Conservation (phyloP, 2,113 vertebrate genomes). For the Syrmaticus mikado region DNA sequence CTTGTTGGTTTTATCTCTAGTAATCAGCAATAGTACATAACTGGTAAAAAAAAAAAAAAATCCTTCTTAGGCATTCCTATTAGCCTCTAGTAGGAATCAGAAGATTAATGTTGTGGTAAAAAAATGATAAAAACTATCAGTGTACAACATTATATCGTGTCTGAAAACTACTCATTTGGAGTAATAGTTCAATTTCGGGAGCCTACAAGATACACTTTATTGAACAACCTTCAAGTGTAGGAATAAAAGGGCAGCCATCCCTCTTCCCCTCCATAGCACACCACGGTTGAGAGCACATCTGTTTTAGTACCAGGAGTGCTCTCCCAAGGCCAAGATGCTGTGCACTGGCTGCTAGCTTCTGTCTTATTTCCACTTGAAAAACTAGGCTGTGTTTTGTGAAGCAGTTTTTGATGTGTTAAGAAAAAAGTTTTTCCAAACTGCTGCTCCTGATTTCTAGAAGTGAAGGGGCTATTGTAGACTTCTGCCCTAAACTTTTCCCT, state of each 20-base stretch:
- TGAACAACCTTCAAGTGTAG: too few relatives aligned
- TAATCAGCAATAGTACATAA: conserved; percentile 63
- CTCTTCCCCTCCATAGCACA: background rate
- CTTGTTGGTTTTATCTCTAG: conserved; percentile 52
- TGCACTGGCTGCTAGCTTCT: background rate
- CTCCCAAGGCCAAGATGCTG: background rate
- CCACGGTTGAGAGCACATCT: background rate
- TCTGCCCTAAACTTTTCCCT: background rate
- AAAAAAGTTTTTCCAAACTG: conserved; percentile 3
- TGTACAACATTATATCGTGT: too few relatives aligned
- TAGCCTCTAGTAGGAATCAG: conserved; percentile 12
- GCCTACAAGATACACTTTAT: too few relatives aligned
- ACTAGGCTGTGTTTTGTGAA: background rate
- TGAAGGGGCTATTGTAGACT: background rate
- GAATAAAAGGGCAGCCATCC: background rate
- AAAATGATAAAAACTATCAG: too few relatives aligned
- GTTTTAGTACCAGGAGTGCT: background rate
- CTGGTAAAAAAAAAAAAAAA: conserved; percentile 31
- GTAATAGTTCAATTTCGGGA: too few relatives aligned
- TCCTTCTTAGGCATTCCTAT: conserved; percentile 29
- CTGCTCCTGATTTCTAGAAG: background rate
- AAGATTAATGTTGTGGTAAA: conserved; percentile 60
- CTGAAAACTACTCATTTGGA: too few relatives aligned
- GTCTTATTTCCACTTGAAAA: conserved; percentile 5
- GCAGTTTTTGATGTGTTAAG: background rate